These are phyloP conservation scores for Colistium nudipinnis DNA, from an alignment of 2,113 vertebrate genomes.

Conservation along the genomic window DNA sequence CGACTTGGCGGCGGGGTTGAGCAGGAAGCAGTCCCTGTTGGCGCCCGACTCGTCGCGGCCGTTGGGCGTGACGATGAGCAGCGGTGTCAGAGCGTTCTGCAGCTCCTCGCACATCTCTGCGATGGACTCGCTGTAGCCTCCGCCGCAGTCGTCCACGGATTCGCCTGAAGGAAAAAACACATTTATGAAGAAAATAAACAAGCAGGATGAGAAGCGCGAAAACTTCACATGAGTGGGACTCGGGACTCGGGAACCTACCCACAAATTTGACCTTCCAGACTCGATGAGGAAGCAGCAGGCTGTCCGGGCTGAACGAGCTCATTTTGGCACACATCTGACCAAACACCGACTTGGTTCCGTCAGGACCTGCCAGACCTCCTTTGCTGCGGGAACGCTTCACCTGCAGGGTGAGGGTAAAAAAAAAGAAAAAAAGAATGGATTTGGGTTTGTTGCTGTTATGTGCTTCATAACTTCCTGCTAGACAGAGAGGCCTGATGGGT, in stretches of 20 bases:
- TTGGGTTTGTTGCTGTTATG: constrained; percentile 29
- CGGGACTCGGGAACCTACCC: constrained; percentile 78
- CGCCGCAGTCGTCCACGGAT: constrained; percentile 98
- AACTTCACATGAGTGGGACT: background rate
- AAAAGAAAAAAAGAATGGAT: background rate
- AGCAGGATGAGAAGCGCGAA: background rate
- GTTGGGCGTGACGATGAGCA: constrained; percentile 97
- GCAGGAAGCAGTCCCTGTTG: constrained; percentile 96
- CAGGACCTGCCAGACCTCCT: constrained; percentile 95
- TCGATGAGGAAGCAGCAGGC: constrained; percentile 94
- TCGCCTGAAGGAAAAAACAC: constrained; percentile 84
- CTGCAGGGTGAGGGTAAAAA: constrained; percentile 66
- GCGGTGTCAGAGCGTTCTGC: constrained; percentile 95
- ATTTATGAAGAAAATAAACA: background rate
- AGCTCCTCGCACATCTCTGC: constrained; percentile 99
- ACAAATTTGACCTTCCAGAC: constrained; percentile 99
- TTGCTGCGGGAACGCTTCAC: constrained; percentile 99
- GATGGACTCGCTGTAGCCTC: constrained; percentile 98
- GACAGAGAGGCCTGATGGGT: constrained; percentile 11
- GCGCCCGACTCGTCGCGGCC: constrained; percentile 97
- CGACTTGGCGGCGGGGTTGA: constrained; percentile 93
- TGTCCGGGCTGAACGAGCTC: constrained; percentile 97
- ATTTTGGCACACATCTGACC: constrained; percentile 99
- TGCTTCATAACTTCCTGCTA: constrained; percentile 25
- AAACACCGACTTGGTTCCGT: constrained; percentile 98